Percentiles rank a stretch among this genome's conserved stretches.
These are phyloP conservation scores for Xenops minutus DNA, from an alignment of 2,797 vertebrate genomes.

Conservation along the genomic window DNA sequence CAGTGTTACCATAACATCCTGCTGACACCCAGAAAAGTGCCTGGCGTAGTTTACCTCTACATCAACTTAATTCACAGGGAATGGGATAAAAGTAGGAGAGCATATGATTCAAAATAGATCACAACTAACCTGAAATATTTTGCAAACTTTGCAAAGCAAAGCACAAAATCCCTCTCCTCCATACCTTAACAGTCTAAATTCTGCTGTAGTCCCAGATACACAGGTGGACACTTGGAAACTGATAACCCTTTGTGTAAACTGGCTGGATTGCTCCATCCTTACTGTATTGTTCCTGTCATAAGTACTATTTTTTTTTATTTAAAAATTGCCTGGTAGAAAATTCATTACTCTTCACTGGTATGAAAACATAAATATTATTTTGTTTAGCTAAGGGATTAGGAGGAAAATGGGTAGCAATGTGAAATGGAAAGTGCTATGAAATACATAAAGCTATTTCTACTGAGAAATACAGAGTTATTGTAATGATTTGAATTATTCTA, in stretches of 20 bases:
- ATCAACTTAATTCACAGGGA: neutral
- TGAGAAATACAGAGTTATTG: neutral
- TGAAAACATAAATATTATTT: neutral
- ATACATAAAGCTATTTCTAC: neutral
- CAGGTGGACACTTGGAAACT: neutral
- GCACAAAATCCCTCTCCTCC: neutral
- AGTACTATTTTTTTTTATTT: neutral
- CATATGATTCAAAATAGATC: neutral
- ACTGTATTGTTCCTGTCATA: neutral
- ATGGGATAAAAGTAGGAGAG: neutral
- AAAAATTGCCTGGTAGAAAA: neutral
- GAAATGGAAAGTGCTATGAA: neutral
- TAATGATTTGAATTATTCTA: neutral
- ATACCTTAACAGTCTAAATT: neutral
- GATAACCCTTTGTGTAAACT: neutral
- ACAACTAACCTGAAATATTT: neutral
- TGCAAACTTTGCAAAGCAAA: neutral
- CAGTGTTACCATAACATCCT: neutral
- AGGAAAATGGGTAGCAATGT: neutral
- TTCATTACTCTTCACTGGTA: neutral
- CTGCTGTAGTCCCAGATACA: neutral
- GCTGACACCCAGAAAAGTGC: neutral
- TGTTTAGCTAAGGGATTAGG: neutral
- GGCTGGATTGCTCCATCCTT: neutral
- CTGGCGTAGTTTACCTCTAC: neutral